A percentile compares a stretch with the other conserved stretches of the same genome.
Evolutionary conservation across 2,797 vertebrate genomes (phyloP).

Genomic region (Cottoperca gobio): DNA sequence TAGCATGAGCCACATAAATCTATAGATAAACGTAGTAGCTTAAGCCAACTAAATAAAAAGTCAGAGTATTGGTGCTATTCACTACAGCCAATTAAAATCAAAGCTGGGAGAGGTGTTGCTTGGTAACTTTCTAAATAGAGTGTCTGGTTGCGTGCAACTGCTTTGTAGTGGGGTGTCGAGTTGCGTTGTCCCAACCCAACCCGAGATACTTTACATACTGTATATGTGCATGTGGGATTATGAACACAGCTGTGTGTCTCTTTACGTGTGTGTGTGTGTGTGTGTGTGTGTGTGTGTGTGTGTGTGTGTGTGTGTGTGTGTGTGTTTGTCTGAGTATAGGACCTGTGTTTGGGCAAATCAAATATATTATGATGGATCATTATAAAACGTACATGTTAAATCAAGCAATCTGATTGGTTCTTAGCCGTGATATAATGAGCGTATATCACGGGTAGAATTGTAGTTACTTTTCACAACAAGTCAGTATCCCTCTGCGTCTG

Average conservation of each 20-base stretch:
- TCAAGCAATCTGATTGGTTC: no score
- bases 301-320: conserved; percentile 1
- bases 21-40: conserved; percentile 45
- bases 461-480: no score
- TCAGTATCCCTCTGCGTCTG: no score
- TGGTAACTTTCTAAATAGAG: conserved; percentile 70
- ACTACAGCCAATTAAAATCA: conserved; percentile 56
- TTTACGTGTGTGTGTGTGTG: conserved; percentile 9
- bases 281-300: conserved; percentile 1
- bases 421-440: no score
- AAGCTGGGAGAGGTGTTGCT: conserved; percentile 52
- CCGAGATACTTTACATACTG: conserved; percentile 70
- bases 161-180: conserved; percentile 56
- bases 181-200: conserved; percentile 56
- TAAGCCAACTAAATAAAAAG: conserved; percentile 31
- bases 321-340: background rate
- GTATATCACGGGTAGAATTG: no score
- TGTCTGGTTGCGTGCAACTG: conserved; percentile 49
- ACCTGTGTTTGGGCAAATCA: background rate
- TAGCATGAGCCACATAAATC: conserved; percentile 44
- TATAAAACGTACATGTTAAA: no score
- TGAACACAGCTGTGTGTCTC: conserved; percentile 44
- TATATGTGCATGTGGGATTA: conserved; percentile 22
- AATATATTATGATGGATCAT: no score
- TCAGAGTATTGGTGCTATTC: conserved; percentile 28